These are phyloP conservation scores for Ramphastos sulfuratus DNA, from an alignment of 2,113 vertebrate species.

Conservation along the genomic window DNA sequence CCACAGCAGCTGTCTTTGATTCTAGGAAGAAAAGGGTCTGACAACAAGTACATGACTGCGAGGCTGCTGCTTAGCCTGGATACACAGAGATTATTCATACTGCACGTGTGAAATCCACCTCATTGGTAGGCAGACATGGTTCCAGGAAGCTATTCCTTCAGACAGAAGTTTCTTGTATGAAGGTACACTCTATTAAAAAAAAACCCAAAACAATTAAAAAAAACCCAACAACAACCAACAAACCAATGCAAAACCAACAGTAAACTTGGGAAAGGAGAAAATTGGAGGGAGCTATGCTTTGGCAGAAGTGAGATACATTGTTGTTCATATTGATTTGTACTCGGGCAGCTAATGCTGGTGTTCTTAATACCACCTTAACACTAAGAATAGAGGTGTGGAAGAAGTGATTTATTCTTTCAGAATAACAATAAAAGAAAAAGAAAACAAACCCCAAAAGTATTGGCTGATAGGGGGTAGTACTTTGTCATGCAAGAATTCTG, in stretches of 20 bases:
- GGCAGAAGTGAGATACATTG: neutral
- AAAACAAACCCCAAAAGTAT: neutral
- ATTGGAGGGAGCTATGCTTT: neutral
- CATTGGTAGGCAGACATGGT: neutral
- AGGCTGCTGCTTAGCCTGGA: neutral
- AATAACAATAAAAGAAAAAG: neutral
- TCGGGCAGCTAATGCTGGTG: neutral
- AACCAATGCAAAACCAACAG: neutral
- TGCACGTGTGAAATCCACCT: neutral
- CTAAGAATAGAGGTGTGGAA: neutral
- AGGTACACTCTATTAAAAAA: too few species aligned
- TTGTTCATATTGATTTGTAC: neutral
- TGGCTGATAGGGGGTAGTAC: neutral
- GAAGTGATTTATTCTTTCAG: neutral
- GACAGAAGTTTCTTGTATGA: neutral
- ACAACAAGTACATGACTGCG: neutral
- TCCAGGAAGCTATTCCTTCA: neutral
- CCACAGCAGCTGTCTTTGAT: neutral
- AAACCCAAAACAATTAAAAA: neutral
- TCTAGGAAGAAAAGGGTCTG: neutral
- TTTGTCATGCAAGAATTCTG: neutral
- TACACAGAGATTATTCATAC: accelerated
- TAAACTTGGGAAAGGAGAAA: neutral
- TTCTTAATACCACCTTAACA: neutral
- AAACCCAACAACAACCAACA: neutral